Conservation (phyloP, 2,888 invertebrate genomes). For the Coleophora flavipennella region DNA sequence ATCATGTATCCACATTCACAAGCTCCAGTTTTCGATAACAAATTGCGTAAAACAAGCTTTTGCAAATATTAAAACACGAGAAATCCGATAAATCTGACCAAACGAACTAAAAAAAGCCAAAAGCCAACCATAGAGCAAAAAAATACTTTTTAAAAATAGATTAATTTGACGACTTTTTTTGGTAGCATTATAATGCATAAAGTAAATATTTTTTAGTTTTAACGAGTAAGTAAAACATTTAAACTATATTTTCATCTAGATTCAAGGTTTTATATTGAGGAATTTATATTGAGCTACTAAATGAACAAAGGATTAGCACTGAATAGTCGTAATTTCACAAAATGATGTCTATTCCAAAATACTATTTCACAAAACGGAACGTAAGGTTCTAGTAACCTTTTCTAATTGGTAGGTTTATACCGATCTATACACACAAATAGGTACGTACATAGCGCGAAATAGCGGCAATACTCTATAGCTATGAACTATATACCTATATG, state of each 20-base stretch:
- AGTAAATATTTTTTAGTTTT: too few relatives aligned
- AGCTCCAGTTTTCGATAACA: too few relatives aligned
- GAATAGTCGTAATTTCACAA: neutral
- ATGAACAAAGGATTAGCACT: too few relatives aligned
- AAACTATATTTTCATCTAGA: too few relatives aligned
- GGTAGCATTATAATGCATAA: too few relatives aligned
- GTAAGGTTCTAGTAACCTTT: constrained; percentile 28
- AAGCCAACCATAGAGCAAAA: constrained; percentile 58
- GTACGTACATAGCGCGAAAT: constrained; percentile 48
- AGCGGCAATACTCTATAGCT: constrained; percentile 64
- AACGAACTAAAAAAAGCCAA: constrained; percentile 24
- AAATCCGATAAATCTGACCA: too few relatives aligned
- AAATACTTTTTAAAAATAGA: constrained; percentile 14
- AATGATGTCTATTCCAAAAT: neutral
- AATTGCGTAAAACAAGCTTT: too few relatives aligned
- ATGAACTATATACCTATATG: constrained; percentile 35
- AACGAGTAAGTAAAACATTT: too few relatives aligned
- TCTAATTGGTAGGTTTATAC: constrained; percentile 47
- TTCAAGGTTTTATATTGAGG: too few relatives aligned
- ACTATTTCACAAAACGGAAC: constrained; percentile 34
- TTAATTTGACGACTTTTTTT: neutral
- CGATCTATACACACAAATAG: constrained; percentile 12
- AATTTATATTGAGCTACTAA: too few relatives aligned
- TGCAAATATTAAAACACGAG: too few relatives aligned
- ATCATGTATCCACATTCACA: constrained; percentile 3